Conservation (phyloP, 2,113 vertebrate species). For the Lamprotornis superbus region DNA sequence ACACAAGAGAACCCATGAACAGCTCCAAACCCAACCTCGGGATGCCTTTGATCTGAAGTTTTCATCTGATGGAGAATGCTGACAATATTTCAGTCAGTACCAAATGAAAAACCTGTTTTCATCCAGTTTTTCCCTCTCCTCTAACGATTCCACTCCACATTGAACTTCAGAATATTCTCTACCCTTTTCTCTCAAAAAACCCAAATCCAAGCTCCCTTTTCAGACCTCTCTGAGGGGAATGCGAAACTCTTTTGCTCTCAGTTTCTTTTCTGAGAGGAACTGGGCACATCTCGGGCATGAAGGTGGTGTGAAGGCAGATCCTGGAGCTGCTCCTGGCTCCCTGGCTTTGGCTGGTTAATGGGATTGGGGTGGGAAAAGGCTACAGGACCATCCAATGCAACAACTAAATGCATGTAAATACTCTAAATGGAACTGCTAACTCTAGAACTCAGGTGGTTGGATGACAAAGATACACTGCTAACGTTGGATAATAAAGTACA, state of each 20-base stretch:
- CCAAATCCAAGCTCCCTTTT: neutral
- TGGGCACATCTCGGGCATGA: neutral
- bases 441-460: slow-evolving; percentile 14
- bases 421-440: slow-evolving; percentile 5
- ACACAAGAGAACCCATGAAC: neutral
- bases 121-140: neutral
- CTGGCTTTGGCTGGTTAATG: neutral
- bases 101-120: neutral
- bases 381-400: neutral
- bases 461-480: slow-evolving; percentile 39
- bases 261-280: neutral
- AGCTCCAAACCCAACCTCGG: neutral
- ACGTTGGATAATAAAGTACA: slow-evolving; percentile 31
- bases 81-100: neutral
- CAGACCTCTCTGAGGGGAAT: neutral
- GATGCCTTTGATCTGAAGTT: neutral
- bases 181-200: neutral
- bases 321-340: neutral
- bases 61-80: neutral
- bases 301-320: neutral
- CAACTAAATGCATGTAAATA: neutral
- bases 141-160: neutral
- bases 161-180: neutral
- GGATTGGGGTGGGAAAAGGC: neutral
- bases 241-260: neutral